Evolutionary conservation across 2,888 invertebrate genomes (phyloP).

Genomic region (Hirtodrosophila trivittata): DNA sequence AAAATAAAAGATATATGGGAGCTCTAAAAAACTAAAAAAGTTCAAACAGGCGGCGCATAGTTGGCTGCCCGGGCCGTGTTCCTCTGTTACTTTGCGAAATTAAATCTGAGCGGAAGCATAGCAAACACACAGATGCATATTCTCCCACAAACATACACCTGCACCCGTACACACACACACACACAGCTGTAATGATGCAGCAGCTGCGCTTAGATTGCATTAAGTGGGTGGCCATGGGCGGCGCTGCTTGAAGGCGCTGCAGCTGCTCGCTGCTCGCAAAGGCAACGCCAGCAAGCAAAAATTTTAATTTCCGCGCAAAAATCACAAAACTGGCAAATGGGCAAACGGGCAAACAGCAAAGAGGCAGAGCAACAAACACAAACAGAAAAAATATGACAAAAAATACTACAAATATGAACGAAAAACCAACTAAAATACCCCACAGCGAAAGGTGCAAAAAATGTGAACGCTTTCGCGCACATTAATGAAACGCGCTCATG

Average conservation of each 20-base stretch:
- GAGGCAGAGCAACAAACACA: conserved; percentile 25
- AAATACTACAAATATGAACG: conserved; percentile 8
- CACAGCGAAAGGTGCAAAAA: conserved; percentile 53
- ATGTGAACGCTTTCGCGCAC: conserved; percentile 63
- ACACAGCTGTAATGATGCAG: conserved; percentile 74
- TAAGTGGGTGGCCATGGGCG: conserved; percentile 67
- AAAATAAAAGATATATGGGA: conserved; percentile 25
- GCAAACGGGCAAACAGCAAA: conserved; percentile 57
- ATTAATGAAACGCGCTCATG: conserved; percentile 65
- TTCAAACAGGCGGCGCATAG: conserved; percentile 77
- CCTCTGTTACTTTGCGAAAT: conserved; percentile 72
- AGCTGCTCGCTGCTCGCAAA: conserved; percentile 23
- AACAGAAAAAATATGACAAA: conserved; percentile 11
- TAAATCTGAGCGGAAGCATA: conserved; percentile 77
- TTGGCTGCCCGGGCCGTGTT: conserved; percentile 54
- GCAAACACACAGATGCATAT: conserved; percentile 36
- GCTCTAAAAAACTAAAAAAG: conserved; percentile 59
- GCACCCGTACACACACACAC: conserved; percentile 26
- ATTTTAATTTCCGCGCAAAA: conserved; percentile 77
- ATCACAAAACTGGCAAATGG: conserved; percentile 66
- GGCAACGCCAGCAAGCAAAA: conserved; percentile 55
- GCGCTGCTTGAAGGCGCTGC: conserved; percentile 38
- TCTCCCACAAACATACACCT: conserved; percentile 17
- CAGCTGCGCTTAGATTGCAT: conserved; percentile 81
- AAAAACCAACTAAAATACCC: conserved; percentile 34